phyloP scores from a whole-genome alignment of 2,888 invertebrate species.

The Cataglyphis livida region DNA sequence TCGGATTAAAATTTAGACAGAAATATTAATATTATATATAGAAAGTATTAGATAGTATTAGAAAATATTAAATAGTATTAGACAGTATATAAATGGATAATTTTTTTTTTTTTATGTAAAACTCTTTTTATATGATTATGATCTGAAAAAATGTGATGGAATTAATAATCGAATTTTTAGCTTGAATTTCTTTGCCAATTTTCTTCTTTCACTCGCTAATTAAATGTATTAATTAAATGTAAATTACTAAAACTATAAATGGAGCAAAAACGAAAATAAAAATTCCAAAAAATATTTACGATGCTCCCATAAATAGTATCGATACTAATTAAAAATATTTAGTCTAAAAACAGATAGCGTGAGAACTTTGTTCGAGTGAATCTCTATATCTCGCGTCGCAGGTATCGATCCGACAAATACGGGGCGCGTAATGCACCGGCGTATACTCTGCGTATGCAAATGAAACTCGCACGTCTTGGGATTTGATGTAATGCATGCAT shows the following conservation, averaged over 20 bases:
- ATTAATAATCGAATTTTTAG: neutral
- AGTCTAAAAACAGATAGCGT: conserved; percentile 4
- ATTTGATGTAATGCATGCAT: conserved; percentile 28
- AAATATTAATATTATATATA: neutral
- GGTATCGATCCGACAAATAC: conserved; percentile 38
- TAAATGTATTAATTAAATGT: neutral
- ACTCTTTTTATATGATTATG: neutral
- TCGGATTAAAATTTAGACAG: neutral
- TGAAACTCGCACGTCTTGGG: conserved; percentile 16
- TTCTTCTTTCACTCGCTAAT: neutral
- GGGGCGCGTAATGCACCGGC: neutral
- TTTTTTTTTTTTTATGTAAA: neutral
- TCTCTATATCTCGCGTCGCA: conserved; percentile 12
- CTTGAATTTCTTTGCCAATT: neutral
- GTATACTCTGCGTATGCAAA: conserved; percentile 30
- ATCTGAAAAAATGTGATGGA: neutral
- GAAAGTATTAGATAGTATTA: too few relatives aligned
- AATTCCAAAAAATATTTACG: neutral
- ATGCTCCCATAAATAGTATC: conserved; percentile 1
- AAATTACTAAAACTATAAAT: neutral
- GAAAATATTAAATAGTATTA: too few relatives aligned
- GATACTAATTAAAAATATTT: conserved; percentile 4
- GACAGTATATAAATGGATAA: too few relatives aligned
- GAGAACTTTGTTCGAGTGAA: conserved; percentile 34
- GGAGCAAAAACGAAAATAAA: neutral